Base-by-base conservation (phyloP, 2,113 vertebrate genomes). In the Pangasianodon hypophthalmus region DNA sequence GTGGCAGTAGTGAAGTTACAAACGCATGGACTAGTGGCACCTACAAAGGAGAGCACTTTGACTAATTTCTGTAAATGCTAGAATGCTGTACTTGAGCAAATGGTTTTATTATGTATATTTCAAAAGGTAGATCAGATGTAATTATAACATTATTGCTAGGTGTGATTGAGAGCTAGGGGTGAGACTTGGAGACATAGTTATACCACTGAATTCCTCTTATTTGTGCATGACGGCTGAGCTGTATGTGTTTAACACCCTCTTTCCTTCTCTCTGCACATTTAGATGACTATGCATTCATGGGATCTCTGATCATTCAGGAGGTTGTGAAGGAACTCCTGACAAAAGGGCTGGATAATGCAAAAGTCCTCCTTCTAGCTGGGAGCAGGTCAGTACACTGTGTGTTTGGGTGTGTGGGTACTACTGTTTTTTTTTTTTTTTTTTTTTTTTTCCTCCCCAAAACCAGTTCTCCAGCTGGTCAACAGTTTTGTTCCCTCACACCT, bases 251-350 rank as follows among this genome's bases (percentile, higher is more conserved):
- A 88, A 80, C 41, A 41, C 5, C 50, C 19, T 86, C 37, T 64
- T 54, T 54, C 3, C 1, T 44, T 62, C 52, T 58, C 18, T 37
- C 29, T 91, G 41, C 93, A 41, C 19, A 26, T 90, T 6, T 93
- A 99, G 98, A 92, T 91, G 96, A 97, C 75, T 99, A 98, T 21
- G 97, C 97, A 71, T 99, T 99, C 94, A 99, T 99, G 98, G 98
- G 98, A 44, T 96, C 98, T 6, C 95, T 99, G 93, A 99, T 99
- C 91, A 97, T 99, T 92, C 97, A 97, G 93, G 98, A 99, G 92
- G 98, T 99, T 71, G 96, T 99, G 54, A 98, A 97, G 85, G 97
- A 98, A 71, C 96, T 99, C 73, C 94, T 99, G 91, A 96, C 92
- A 90, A 97, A 96, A 94, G 98, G 98, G 26, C 96, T 99, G 91